Evolutionary conservation across 1,140 invertebrate genomes (phyloP).

Genomic region (Bactericera cockerelli): DNA sequence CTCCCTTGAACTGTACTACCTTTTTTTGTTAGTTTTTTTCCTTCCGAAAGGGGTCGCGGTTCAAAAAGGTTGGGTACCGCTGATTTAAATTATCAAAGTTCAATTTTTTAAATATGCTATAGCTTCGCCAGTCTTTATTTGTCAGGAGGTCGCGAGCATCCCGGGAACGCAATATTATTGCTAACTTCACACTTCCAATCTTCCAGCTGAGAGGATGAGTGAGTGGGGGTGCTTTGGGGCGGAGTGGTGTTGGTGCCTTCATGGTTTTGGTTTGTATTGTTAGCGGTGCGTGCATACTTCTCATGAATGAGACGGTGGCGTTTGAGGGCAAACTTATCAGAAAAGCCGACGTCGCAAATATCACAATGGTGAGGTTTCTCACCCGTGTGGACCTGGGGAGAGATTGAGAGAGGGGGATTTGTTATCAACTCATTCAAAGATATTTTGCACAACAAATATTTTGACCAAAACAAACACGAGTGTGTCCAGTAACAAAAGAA

Average conservation of each 20-base stretch:
- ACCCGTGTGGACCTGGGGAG: conserved; percentile 26
- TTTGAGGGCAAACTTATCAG: conserved; percentile 62
- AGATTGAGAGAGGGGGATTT: background rate
- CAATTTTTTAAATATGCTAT: no score
- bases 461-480: no score
- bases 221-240: background rate
- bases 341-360: conserved; percentile 73
- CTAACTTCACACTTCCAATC: conserved; percentile 22
- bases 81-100: no score
- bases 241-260: background rate
- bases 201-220: conserved; percentile 13
- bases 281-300: conserved; percentile 46
- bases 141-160: conserved; percentile 17
- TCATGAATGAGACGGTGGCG: conserved; percentile 60
- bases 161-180: conserved; percentile 21
- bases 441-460: no score
- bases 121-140: background rate
- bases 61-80: no score
- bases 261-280: conserved; percentile 23
- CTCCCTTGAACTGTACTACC: no score
- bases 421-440: no score
- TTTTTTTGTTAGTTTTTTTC: no score
- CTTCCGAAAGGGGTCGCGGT: no score
- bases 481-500: no score
- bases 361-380: conserved; percentile 41